Evolutionary conservation across 2,888 invertebrate species (phyloP).

Genomic region (Campoplex capitator): DNA sequence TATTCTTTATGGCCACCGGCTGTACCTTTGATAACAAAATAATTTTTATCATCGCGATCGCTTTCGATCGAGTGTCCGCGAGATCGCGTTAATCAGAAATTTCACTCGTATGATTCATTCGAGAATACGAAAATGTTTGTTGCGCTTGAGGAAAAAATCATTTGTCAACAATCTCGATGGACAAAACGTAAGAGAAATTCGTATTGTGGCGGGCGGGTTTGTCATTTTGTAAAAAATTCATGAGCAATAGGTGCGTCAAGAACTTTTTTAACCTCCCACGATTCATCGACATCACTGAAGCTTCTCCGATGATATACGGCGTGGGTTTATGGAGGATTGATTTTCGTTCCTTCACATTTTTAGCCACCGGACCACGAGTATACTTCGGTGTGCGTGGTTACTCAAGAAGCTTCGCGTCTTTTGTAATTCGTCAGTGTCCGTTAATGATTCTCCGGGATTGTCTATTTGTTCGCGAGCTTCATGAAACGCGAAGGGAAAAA

Average conservation of each 20-base stretch:
- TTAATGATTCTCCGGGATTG: constrained; percentile 77
- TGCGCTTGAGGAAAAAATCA: too few relatives aligned
- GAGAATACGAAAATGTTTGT: too few relatives aligned
- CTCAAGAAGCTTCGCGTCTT: constrained; percentile 45
- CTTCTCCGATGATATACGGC: constrained; percentile 50
- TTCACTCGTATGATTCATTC: not conserved
- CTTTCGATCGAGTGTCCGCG: constrained; percentile 72
- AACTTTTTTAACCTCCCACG: constrained; percentile 13
- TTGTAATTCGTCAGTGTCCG: constrained; percentile 82
- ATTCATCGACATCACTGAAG: constrained; percentile 22
- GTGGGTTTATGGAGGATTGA: constrained; percentile 35
- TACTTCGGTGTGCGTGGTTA: not conserved
- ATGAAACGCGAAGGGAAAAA: constrained; percentile 11
- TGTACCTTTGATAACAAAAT: constrained; percentile 81
- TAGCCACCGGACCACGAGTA: constrained; percentile 6
- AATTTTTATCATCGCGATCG: constrained; percentile 78
- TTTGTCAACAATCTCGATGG: too few relatives aligned
- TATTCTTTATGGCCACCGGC: constrained; percentile 75
- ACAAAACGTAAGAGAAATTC: not conserved
- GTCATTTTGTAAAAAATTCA: not conserved
- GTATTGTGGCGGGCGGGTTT: not conserved
- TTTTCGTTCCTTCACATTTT: constrained; percentile 24
- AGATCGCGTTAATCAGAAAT: not conserved
- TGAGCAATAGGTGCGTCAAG: not conserved
- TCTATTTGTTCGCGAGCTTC: constrained; percentile 40